Evolutionary conservation across 2,113 vertebrate species (phyloP).

Genomic region (Zapornia atra): DNA sequence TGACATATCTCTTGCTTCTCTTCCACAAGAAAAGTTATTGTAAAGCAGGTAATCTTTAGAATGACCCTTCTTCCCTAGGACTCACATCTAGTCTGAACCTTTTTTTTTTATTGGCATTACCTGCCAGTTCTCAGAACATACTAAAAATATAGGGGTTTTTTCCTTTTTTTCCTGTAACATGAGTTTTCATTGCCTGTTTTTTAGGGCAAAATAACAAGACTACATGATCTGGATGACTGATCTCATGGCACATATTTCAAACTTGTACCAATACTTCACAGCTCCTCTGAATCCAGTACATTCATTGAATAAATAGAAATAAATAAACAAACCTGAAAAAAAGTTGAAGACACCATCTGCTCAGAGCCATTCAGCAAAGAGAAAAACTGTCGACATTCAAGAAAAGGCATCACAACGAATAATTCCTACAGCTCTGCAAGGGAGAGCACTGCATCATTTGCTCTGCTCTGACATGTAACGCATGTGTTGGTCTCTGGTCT

Average conservation of each 20-base stretch:
- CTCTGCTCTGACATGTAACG: not conserved
- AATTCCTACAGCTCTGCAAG: not conserved
- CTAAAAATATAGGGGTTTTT: not conserved
- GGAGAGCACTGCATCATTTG: not conserved
- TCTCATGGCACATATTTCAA: not conserved
- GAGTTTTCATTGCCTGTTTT: not conserved
- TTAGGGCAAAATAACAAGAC: not conserved
- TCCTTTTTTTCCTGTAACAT: not conserved
- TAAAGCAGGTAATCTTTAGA: not conserved
- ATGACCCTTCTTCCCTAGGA: not conserved
- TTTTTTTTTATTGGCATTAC: not conserved
- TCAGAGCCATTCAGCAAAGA: not conserved
- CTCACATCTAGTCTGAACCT: not conserved
- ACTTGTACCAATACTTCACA: not conserved
- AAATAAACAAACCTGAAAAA: not conserved
- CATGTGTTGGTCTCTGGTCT: not conserved
- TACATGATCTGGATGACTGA: not conserved
- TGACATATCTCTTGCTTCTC: not conserved
- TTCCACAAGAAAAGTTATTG: not conserved
- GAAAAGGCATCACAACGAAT: not conserved
- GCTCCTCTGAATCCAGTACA: not conserved
- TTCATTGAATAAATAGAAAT: not conserved
- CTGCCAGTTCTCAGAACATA: not conserved
- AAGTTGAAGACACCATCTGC: not conserved
- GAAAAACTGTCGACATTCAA: not conserved